These are phyloP conservation scores for Austrofundulus limnaeus DNA, from an alignment of 2,113 vertebrate genomes.

Conservation along the genomic window DNA sequence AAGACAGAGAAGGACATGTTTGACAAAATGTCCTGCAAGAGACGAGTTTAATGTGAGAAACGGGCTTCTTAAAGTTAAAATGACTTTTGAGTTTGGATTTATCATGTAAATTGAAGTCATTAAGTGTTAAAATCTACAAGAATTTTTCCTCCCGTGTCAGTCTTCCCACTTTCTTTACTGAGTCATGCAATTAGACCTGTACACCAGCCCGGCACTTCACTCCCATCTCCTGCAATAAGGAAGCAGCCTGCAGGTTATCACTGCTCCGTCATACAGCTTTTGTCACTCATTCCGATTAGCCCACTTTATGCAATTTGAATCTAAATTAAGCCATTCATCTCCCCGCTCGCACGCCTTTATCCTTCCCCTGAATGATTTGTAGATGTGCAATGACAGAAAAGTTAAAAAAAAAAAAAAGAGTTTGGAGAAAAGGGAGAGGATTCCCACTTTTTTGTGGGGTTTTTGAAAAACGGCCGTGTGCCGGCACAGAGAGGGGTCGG, in stretches of 20 bases:
- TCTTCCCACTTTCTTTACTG: conserved; percentile 41
- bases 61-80: conserved; percentile 20
- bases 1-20: neutral
- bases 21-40: neutral
- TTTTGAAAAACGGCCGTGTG: conserved; percentile 36
- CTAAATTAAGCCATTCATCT: conserved; percentile 75
- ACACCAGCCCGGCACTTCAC: conserved; percentile 54
- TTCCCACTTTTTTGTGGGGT: conserved; percentile 59
- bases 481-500: conserved; percentile 3
- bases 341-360: conserved; percentile 47
- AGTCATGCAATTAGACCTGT: conserved; percentile 71
- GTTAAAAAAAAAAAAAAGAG: conserved; percentile 33
- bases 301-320: conserved; percentile 74
- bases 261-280: conserved; percentile 65
- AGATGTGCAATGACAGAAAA: conserved; percentile 37
- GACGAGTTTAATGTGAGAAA: conserved; percentile 10
- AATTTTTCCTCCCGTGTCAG: conserved; percentile 48
- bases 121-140: conserved; percentile 59
- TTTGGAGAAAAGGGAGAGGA: conserved; percentile 52
- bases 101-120: conserved; percentile 44
- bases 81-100: conserved; percentile 14
- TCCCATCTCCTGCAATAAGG: conserved; percentile 61
- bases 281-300: conserved; percentile 73
- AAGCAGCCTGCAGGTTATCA: conserved; percentile 74
- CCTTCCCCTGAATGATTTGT: conserved; percentile 46